Evolutionary conservation across 2,113 vertebrate genomes (phyloP).

Genomic region (Psammodynastes pulverulentus): DNA sequence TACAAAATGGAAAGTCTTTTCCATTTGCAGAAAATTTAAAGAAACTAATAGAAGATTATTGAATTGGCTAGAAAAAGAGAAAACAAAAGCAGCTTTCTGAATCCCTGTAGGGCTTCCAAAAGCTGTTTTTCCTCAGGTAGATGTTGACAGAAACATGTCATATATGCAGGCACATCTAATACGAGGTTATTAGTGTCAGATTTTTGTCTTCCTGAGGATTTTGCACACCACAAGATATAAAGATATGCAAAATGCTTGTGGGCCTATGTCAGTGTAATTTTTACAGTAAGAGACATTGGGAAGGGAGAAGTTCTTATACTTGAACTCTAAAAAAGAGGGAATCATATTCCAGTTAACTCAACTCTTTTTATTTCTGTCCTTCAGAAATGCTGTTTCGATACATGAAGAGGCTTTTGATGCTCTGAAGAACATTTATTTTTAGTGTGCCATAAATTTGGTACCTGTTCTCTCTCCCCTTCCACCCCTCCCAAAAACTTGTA

Average conservation of each 20-base stretch:
- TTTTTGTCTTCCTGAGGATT: background rate
- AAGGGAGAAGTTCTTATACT: background rate
- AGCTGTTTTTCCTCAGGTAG: background rate
- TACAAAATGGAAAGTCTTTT: background rate
- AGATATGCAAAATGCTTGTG: background rate
- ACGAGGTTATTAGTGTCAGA: background rate
- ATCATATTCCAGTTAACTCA: background rate
- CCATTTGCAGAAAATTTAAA: background rate
- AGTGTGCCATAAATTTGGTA: background rate
- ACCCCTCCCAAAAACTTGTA: background rate
- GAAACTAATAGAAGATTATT: background rate
- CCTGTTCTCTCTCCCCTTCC: background rate
- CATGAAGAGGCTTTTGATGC: background rate
- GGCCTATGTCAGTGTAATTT: background rate
- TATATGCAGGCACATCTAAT: background rate
- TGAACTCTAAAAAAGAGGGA: background rate
- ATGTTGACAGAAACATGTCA: background rate
- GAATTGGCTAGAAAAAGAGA: background rate
- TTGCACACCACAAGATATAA: background rate
- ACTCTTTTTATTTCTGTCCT: constrained; percentile 10
- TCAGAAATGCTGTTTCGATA: background rate
- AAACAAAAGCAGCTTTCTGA: background rate
- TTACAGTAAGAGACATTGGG: background rate
- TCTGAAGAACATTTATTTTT: background rate
- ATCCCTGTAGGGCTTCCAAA: background rate